Percentiles rank a stretch among this genome's conserved stretches.
Evolutionary conservation across 2,113 vertebrate genomes (phyloP).

Genomic region (Anoura caudifer): DNA sequence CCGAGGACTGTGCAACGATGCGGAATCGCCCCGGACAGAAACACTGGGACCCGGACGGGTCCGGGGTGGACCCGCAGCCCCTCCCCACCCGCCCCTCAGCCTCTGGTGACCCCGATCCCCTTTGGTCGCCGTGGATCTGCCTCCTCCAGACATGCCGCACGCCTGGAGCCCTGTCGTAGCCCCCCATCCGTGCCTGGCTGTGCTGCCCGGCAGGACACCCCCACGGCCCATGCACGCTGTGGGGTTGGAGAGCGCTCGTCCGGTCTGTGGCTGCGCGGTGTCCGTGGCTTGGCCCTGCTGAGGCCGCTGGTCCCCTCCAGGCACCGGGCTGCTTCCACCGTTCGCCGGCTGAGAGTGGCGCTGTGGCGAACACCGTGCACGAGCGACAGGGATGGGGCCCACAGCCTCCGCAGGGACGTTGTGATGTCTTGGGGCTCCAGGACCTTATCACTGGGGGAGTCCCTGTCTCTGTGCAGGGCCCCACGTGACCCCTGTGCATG

Average conservation of each 20-base stretch:
- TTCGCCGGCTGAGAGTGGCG: neutral
- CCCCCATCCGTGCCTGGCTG: too few relatives aligned
- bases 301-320: too few relatives aligned
- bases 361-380: neutral
- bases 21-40: neutral
- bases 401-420: neutral
- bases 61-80: too few relatives aligned
- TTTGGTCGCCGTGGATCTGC: neutral
- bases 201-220: too few relatives aligned
- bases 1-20: neutral
- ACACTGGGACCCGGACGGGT: too few relatives aligned
- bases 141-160: fast-evolving
- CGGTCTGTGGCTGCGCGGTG: too few relatives aligned
- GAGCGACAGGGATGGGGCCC: neutral
- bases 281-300: too few relatives aligned
- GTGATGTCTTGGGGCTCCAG: neutral
- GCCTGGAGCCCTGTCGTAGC: neutral
- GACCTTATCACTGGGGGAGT: neutral
- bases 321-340: neutral
- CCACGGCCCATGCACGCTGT: too few relatives aligned
- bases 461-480: neutral
- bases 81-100: neutral
- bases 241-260: too few relatives aligned
- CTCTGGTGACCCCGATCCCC: neutral
- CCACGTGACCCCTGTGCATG: neutral